Percentiles rank a stretch among this genome's conserved stretches.
phyloP scores from a whole-genome alignment of 1,140 invertebrate species.

The Acromyrmex heyeri region DNA sequence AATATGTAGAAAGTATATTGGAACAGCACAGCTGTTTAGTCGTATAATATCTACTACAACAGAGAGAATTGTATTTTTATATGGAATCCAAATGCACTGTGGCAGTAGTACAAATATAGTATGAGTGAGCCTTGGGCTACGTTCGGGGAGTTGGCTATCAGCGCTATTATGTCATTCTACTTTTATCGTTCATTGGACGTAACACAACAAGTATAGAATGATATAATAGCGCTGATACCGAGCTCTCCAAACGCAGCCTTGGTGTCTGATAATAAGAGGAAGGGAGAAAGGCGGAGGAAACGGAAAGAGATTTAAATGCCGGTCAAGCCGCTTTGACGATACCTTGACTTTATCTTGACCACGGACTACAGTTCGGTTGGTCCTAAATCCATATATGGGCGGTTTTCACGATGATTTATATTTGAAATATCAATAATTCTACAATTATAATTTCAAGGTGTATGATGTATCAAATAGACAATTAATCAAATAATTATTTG shows the following conservation, averaged over 20 bases:
- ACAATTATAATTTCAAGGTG: neutral
- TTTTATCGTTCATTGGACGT: too few relatives aligned
- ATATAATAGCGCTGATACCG: too few relatives aligned
- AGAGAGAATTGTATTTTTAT: neutral
- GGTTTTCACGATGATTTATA: neutral
- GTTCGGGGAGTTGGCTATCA: too few relatives aligned
- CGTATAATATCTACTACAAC: neutral
- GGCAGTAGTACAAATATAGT: conserved; percentile 28
- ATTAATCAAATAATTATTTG: neutral
- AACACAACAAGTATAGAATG: too few relatives aligned
- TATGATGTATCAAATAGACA: neutral
- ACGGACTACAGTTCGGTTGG: conserved; percentile 39
- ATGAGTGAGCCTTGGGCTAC: conserved; percentile 3
- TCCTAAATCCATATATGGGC: neutral
- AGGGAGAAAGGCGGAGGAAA: conserved; percentile 51
- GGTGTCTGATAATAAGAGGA: neutral
- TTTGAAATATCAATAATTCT: neutral
- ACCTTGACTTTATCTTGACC: conserved; percentile 62
- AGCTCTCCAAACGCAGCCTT: too few relatives aligned
- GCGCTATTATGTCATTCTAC: too few relatives aligned
- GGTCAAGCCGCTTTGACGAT: conserved; percentile 42
- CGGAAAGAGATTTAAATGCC: conserved; percentile 64
- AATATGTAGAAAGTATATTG: neutral
- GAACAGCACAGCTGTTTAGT: neutral
- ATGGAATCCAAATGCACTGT: neutral